Conservation (phyloP, 23 tunicate genomes). For the Ascidia mentula region DNA sequence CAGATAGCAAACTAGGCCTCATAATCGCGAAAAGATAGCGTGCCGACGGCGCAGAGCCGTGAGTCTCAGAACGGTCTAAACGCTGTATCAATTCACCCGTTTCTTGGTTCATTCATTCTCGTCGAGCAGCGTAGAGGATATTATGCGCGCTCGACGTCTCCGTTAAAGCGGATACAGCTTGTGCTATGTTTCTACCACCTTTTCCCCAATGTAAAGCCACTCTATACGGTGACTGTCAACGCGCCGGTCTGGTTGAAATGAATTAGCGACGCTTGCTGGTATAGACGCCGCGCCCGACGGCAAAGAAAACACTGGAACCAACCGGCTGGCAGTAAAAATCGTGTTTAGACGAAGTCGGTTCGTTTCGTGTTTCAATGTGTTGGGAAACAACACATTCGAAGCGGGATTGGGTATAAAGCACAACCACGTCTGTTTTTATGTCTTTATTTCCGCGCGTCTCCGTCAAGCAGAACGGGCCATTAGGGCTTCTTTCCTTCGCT, state of each 20-base stretch:
- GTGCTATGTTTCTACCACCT: no score
- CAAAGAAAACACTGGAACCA: background rate
- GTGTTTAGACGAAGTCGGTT: no score
- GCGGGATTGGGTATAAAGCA: background rate
- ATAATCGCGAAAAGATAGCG: constrained; percentile 10
- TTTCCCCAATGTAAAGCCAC: no score
- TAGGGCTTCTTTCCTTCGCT: no score
- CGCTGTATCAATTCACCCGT: background rate
- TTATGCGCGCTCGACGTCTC: no score
- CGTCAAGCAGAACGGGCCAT: no score
- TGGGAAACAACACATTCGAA: background rate
- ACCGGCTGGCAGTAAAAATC: background rate
- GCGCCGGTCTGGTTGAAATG: background rate
- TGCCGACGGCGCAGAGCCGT: background rate
- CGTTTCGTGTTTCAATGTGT: background rate
- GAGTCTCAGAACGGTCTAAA: background rate
- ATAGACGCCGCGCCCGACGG: background rate
- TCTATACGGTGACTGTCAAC: background rate
- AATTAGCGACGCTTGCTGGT: no score
- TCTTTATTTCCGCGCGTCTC: no score
- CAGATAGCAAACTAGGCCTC: background rate
- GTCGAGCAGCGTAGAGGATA: no score
- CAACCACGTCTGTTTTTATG: background rate
- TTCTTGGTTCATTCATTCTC: constrained; percentile 2
- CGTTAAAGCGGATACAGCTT: no score